These are phyloP conservation scores for Hololepta plana DNA, from an alignment of 2,888 invertebrate species.

Conservation along the genomic window DNA sequence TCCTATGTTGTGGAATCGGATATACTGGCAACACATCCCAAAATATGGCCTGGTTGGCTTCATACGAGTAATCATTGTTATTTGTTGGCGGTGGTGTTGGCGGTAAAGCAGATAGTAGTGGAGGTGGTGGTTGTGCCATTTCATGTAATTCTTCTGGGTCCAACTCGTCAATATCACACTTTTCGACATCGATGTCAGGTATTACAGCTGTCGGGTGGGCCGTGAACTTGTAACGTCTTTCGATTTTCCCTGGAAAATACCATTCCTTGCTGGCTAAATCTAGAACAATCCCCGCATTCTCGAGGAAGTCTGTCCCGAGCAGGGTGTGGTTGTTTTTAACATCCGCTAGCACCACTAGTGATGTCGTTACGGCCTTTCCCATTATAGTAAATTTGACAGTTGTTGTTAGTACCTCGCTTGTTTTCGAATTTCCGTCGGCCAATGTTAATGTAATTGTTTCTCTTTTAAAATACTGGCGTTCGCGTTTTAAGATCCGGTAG, in stretches of 20 bases:
- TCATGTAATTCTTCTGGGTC: too few relatives aligned
- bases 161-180: too few relatives aligned
- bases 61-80: too few relatives aligned
- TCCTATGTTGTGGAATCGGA: too few relatives aligned
- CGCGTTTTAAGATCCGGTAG: not conserved
- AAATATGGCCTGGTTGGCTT: too few relatives aligned
- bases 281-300: constrained; percentile 1
- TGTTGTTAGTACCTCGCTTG: constrained; percentile 4
- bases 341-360: constrained; percentile 1
- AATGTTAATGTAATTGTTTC: not conserved
- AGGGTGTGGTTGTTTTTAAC: constrained; percentile 1
- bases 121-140: too few relatives aligned
- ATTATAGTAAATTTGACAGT: constrained; percentile 5
- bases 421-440: constrained; percentile 1
- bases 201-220: not conserved
- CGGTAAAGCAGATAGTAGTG: too few relatives aligned
- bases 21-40: too few relatives aligned
- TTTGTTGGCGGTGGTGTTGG: too few relatives aligned
- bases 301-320: constrained; percentile 3
- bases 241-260: constrained; percentile 1
- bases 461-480: too few relatives aligned
- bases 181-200: too few relatives aligned
- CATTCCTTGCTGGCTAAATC: not conserved
- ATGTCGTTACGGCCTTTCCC: not conserved
- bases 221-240: constrained; percentile 1